A percentile compares a stretch with the other conserved stretches of the same genome.
Evolutionary conservation across 2,797 vertebrate species (phyloP).

Genomic region (Paedocypris micromegethes): DNA sequence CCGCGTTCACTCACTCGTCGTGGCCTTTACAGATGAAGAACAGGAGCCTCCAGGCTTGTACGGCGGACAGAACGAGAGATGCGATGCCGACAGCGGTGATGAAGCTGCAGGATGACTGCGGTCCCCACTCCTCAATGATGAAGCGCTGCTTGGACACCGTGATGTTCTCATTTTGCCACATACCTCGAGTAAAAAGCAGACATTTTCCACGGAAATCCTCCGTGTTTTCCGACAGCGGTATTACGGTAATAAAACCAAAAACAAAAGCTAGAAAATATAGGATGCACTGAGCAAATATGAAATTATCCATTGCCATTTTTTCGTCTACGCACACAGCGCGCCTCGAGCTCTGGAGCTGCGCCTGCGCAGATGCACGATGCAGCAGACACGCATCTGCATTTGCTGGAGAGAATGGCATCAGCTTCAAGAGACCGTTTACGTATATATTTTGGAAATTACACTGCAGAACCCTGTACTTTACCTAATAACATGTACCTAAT

Average conservation of each 20-base stretch:
- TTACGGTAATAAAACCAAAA: slow-evolving; percentile 86
- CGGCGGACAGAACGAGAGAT: slow-evolving; percentile 85
- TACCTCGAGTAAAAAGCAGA: slow-evolving; percentile 90
- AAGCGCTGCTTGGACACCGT: slow-evolving; percentile 89
- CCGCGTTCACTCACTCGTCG: slow-evolving; percentile 83
- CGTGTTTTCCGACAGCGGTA: slow-evolving; percentile 90
- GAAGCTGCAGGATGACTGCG: slow-evolving; percentile 90
- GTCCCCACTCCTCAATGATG: slow-evolving; percentile 95
- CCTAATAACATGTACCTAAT: no score
- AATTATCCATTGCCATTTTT: slow-evolving; percentile 84
- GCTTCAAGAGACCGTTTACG: no score
- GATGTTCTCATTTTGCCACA: slow-evolving; percentile 97
- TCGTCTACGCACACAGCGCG: slow-evolving; percentile 28
- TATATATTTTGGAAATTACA: no score
- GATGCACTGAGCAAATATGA: slow-evolving; percentile 87
- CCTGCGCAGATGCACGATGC: slow-evolving; percentile 62
- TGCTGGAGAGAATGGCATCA: no score
- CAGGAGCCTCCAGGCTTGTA: slow-evolving; percentile 90
- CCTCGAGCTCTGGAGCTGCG: slow-evolving; percentile 51
- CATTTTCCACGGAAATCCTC: slow-evolving; percentile 90
- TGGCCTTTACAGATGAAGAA: slow-evolving; percentile 94
- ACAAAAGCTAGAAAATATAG: slow-evolving; percentile 88
- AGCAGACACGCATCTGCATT: slow-evolving; percentile 40
- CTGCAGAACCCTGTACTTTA: no score
- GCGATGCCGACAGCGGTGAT: slow-evolving; percentile 85